Evolutionary conservation across 1,140 invertebrate genomes (phyloP).

Genomic region (Drosophila chauvacae): DNA sequence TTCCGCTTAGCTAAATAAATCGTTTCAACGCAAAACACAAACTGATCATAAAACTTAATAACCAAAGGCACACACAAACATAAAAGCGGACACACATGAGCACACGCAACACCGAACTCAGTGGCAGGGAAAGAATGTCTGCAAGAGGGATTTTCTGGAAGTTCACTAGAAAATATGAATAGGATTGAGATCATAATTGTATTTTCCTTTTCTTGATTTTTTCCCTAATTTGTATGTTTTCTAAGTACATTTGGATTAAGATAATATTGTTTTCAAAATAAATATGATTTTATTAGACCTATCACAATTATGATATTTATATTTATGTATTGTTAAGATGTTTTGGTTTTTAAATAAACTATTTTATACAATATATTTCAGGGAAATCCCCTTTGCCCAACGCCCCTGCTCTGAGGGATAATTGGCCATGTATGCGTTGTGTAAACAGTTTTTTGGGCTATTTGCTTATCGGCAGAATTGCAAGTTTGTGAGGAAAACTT

Average conservation of each 20-base stretch:
- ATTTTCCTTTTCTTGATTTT: no score
- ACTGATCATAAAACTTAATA: constrained; percentile 82
- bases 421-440: constrained; percentile 53
- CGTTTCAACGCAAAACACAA: constrained; percentile 80
- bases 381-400: not conserved
- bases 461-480: constrained; percentile 79
- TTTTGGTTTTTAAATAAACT: not conserved
- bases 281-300: no score
- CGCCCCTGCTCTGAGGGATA: constrained; percentile 13
- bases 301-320: not conserved
- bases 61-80: constrained; percentile 58
- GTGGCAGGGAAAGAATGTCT: not conserved
- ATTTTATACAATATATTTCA: not conserved
- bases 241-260: no score
- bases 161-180: not conserved
- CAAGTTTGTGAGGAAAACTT: constrained; percentile 70
- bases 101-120: not conserved
- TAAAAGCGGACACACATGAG: constrained; percentile 15
- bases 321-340: not conserved
- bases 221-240: no score
- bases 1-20: constrained; percentile 83
- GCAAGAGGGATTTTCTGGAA: not conserved
- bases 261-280: not conserved
- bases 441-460: constrained; percentile 76
- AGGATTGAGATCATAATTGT: not conserved